Evolutionary conservation across 1,140 invertebrate genomes (phyloP), one percentile per base, ranked within the genome.

Genomic region (Drosophila repleta): DNA sequence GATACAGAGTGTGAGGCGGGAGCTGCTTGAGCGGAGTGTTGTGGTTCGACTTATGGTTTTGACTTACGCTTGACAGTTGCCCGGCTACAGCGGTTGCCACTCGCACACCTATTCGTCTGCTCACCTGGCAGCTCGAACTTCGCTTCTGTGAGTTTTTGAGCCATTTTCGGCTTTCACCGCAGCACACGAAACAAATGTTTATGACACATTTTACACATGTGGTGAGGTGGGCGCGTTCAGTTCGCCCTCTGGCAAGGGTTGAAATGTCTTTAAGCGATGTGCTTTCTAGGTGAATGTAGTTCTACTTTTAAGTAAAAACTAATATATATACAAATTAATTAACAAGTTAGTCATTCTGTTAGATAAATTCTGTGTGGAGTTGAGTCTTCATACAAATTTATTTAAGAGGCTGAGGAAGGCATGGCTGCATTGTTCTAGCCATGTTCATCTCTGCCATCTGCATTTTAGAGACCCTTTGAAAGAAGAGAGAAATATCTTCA

Each of bases 11-110:
- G n/a, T 43, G 15, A 24, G 2, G 52, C 4, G 10, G 5, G 15
- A 64, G 41, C 51, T 41, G 45, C 67, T 66, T 72, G 62, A 67
- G 73, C 62, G 56, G 35, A 74, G 74, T 81, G 69, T 74, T 81
- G 78, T 60, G 79, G 79, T 81, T 74, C 76, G 78, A 77, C 79
- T 81, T 81, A 81, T 81, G 78, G 74, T 68, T 80, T 80, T 76
- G 77, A 80, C 78, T 80, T 71, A 48, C 48, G 46, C 60, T 63
- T 76, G 73, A 76, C 78, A 79, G 69, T 65, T 61, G 41, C 39
- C 35, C 20, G 10, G 45, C 51, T 20, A 21, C 29, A 17, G 29
- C 37, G 11, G 29, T 32, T 57, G 17, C 20, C 11, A 13, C 32
- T 35, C 32, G 32, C 32, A 35, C 32, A 35, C 32, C 32, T 35